A percentile compares a stretch with the other conserved stretches of the same genome.
These are phyloP conservation scores for Oikopleura vanhoeffeni DNA, from an alignment of 23 tunicate genomes.

Conservation along the genomic window DNA sequence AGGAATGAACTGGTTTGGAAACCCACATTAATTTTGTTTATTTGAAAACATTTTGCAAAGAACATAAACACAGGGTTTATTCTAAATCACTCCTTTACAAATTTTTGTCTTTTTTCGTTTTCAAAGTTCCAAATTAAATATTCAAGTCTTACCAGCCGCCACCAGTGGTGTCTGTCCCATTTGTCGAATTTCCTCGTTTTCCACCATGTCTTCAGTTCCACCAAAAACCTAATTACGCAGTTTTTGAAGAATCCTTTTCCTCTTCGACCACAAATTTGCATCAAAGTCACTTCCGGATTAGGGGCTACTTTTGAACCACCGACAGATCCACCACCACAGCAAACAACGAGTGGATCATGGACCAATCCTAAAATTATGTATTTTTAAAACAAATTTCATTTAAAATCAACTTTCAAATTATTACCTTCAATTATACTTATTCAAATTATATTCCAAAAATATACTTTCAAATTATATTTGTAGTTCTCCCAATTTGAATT, in stretches of 20 bases:
- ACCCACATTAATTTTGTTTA: not conserved
- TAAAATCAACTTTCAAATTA: too few species aligned
- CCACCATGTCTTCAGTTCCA: constrained; percentile 74
- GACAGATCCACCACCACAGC: constrained; percentile 68
- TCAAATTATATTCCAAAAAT: too few species aligned
- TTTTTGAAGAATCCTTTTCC: constrained; percentile 43
- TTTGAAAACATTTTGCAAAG: not conserved
- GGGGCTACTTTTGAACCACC: not conserved
- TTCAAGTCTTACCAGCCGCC: constrained; percentile 14
- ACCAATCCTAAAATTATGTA: constrained; percentile 42
- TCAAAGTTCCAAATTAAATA: too few species aligned
- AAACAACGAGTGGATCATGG: constrained; percentile 28
- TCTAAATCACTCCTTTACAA: not conserved
- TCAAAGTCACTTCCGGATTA: constrained; percentile 29
- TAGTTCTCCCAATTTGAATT: too few species aligned
- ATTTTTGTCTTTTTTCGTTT: too few species aligned
- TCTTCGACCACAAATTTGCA: constrained; percentile 25
- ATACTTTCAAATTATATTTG: too few species aligned
- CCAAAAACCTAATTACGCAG: constrained; percentile 43
- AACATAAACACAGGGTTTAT: not conserved
- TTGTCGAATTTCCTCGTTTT: constrained; percentile 28
- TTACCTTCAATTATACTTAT: too few species aligned
- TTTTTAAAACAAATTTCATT: too few species aligned
- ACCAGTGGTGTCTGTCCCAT: constrained; percentile 72
- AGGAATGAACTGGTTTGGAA: too few species aligned